Percentiles rank a stretch among this genome's conserved stretches.
phyloP scores from a whole-genome alignment of 2,888 invertebrate species.

The Chloromyia formosa region DNA sequence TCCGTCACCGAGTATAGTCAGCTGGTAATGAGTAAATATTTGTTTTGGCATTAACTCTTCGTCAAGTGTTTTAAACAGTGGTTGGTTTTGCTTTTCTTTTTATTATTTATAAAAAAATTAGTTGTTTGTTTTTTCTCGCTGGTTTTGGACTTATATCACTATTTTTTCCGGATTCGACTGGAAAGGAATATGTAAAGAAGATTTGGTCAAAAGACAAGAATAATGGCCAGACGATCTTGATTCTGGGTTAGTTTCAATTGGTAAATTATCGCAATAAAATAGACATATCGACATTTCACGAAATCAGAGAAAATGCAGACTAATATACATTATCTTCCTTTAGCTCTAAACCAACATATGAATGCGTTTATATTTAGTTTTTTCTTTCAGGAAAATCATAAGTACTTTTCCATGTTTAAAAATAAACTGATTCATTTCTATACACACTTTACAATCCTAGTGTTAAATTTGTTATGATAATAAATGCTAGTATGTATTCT shows the following conservation, averaged over 20 bases:
- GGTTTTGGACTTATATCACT: not conserved
- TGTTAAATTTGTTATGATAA: constrained; percentile 41
- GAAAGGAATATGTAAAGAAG: not conserved
- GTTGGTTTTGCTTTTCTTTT: no score
- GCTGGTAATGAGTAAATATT: constrained; percentile 44
- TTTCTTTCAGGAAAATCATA: not conserved
- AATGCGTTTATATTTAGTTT: not conserved
- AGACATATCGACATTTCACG: no score
- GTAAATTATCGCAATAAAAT: no score
- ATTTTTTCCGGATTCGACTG: not conserved
- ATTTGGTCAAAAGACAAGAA: constrained; percentile 15
- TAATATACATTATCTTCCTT: no score
- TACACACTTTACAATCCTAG: constrained; percentile 43
- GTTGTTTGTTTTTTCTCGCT: not conserved
- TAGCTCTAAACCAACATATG: not conserved
- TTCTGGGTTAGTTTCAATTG: no score
- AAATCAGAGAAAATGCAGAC: no score
- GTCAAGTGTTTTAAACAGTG: not conserved
- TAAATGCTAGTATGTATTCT: constrained; percentile 20
- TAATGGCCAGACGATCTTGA: constrained; percentile 39
- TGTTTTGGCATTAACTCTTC: constrained; percentile 13
- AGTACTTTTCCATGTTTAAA: not conserved
- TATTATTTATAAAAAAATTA: no score
- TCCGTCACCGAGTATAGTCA: constrained; percentile 44
- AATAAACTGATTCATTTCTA: not conserved